These are phyloP conservation scores for Magallana gigas DNA, from an alignment of 1,140 invertebrate species.

Conservation along the genomic window DNA sequence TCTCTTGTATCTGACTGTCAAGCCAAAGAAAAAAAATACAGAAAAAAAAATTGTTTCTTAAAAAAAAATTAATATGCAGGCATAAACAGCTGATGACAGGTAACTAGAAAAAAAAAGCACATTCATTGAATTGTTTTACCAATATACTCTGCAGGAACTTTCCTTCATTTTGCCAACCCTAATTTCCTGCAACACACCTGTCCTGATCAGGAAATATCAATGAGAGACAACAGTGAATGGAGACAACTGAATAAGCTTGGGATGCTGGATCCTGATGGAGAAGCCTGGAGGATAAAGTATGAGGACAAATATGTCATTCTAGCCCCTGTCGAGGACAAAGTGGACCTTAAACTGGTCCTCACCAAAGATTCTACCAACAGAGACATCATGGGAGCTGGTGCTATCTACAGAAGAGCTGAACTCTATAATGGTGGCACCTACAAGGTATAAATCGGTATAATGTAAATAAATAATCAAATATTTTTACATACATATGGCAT, in stretches of 20 bases:
- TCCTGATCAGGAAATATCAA: slow-evolving; percentile 51
- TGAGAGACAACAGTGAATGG: slow-evolving; percentile 52
- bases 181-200: slow-evolving; percentile 48
- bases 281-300: slow-evolving; percentile 52
- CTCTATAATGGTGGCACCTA: slow-evolving; percentile 59
- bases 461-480: too few relatives aligned
- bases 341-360: slow-evolving; percentile 59
- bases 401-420: slow-evolving; percentile 58
- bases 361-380: slow-evolving; percentile 49
- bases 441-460: slow-evolving; percentile 42
- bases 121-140: too few relatives aligned
- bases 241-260: slow-evolving; percentile 6
- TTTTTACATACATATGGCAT: too few relatives aligned
- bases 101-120: too few relatives aligned
- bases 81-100: too few relatives aligned
- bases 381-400: slow-evolving; percentile 56
- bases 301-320: slow-evolving; percentile 48
- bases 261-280: slow-evolving; percentile 49
- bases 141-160: slow-evolving; percentile 47
- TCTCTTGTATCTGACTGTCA: too few relatives aligned
- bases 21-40: too few relatives aligned
- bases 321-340: slow-evolving; percentile 35
- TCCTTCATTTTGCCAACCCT: slow-evolving; percentile 59
- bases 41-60: too few relatives aligned
- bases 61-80: too few relatives aligned